Conservation (phyloP, 2,888 invertebrate species). For the Chloroclystis v-ata region DNA sequence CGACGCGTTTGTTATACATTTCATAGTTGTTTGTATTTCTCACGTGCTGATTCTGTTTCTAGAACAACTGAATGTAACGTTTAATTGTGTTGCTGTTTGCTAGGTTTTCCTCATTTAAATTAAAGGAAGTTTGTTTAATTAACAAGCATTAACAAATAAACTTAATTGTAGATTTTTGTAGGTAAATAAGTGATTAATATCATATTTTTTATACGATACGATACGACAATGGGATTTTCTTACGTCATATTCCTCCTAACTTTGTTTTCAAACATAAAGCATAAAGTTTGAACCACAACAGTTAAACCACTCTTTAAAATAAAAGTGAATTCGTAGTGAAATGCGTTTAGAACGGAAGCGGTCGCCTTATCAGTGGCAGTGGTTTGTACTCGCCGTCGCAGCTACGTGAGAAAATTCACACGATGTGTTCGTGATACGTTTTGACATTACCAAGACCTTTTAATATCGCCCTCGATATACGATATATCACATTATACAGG, state of each 20-base stretch:
- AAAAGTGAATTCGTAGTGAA: neutral
- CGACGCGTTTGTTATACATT: neutral
- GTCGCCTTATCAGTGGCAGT: constrained; percentile 63
- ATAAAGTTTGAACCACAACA: no score
- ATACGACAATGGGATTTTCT: no score
- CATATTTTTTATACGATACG: no score
- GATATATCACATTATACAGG: neutral
- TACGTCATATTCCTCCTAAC: no score
- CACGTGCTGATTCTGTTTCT: neutral
- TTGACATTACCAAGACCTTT: neutral
- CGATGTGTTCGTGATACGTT: constrained; percentile 1
- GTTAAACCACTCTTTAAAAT: no score
- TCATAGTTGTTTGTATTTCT: neutral
- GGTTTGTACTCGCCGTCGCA: constrained; percentile 50
- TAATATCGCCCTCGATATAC: neutral
- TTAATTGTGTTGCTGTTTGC: neutral
- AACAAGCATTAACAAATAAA: no score
- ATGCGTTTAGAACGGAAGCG: constrained; percentile 50
- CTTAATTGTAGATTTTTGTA: no score
- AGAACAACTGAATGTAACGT: neutral
- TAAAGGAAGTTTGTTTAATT: no score
- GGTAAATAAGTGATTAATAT: no score
- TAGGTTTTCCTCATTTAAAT: neutral
- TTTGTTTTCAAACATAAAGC: no score
- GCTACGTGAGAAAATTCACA: constrained; percentile 56